phyloP scores from a whole-genome alignment of 2,113 vertebrate genomes.

The Fulmarus glacialis region DNA sequence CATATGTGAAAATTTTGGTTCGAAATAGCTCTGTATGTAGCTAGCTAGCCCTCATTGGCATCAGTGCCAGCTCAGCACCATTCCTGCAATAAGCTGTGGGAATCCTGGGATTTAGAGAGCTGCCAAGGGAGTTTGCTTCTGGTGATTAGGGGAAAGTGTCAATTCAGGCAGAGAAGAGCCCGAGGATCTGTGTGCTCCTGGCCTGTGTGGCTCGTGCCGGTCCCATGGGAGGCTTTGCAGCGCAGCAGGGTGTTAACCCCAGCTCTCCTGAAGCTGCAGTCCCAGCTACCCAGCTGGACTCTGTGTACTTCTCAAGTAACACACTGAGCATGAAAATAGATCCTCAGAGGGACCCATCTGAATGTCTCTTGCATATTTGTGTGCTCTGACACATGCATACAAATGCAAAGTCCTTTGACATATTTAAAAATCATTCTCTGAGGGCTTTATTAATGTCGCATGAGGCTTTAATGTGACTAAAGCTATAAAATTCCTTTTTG shows the following conservation, averaged over 20 bases:
- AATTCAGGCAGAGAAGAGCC: background rate
- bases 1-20: background rate
- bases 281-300: background rate
- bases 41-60: background rate
- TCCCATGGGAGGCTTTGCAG: background rate
- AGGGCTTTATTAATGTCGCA: background rate
- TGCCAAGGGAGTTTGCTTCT: background rate
- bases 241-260: background rate
- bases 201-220: background rate
- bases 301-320: background rate
- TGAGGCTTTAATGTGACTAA: background rate
- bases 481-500: background rate
- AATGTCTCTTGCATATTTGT: background rate
- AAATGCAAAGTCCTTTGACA: background rate
- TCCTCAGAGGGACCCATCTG: background rate
- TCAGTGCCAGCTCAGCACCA: background rate
- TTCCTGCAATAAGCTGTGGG: background rate
- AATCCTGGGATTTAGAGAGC: background rate
- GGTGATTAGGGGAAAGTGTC: background rate
- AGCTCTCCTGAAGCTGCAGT: background rate
- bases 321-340: background rate
- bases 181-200: accelerated
- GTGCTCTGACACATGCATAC: background rate
- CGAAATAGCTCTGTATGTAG: background rate
- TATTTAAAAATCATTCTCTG: background rate